Evolutionary conservation across 2,888 invertebrate genomes (phyloP).

Genomic region (Clostera curtula): DNA sequence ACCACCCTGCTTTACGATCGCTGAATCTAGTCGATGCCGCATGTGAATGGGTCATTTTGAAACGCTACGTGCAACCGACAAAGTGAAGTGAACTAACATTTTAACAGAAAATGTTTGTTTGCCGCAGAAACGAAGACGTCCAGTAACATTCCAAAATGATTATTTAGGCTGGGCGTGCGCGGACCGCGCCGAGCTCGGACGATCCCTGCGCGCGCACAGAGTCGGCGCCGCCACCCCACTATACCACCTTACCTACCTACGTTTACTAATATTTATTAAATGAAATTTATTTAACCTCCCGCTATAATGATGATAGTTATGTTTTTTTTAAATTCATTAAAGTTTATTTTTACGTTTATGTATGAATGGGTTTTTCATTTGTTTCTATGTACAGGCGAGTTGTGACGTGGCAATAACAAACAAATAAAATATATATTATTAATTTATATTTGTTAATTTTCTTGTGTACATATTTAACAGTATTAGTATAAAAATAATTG

Average conservation of each 20-base stretch:
- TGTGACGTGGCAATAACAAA: slow-evolving; percentile 15
- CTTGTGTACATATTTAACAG: too few relatives aligned
- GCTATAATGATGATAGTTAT: slow-evolving; percentile 50
- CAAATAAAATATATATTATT: too few relatives aligned
- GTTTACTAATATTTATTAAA: slow-evolving; percentile 45
- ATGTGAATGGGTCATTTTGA: slow-evolving; percentile 20
- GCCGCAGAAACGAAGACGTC: slow-evolving; percentile 68
- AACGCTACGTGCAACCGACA: slow-evolving; percentile 12
- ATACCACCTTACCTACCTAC: slow-evolving; percentile 20
- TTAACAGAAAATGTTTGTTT: slow-evolving; percentile 62
- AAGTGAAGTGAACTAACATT: slow-evolving; percentile 41
- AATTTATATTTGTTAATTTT: too few relatives aligned
- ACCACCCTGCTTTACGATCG: slow-evolving; percentile 12
- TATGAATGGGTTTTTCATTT: slow-evolving; percentile 51
- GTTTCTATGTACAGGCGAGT: slow-evolving; percentile 22
- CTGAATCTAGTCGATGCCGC: slow-evolving; percentile 14
- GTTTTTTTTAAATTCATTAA: slow-evolving; percentile 64
- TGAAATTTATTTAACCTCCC: slow-evolving; percentile 33
- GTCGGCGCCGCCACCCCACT: slow-evolving; percentile 22
- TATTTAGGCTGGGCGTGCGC: slow-evolving; percentile 37
- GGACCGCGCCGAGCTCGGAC: slow-evolving; percentile 19
- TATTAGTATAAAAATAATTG: too few relatives aligned
- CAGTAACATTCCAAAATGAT: slow-evolving; percentile 72
- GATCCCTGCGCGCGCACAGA: slow-evolving; percentile 12
- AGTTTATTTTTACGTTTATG: slow-evolving; percentile 69